A percentile compares a stretch with the other conserved stretches of the same genome.
Evolutionary conservation across 2,797 vertebrate species (phyloP).

Genomic region (Typhlichthys eigenmanni): DNA sequence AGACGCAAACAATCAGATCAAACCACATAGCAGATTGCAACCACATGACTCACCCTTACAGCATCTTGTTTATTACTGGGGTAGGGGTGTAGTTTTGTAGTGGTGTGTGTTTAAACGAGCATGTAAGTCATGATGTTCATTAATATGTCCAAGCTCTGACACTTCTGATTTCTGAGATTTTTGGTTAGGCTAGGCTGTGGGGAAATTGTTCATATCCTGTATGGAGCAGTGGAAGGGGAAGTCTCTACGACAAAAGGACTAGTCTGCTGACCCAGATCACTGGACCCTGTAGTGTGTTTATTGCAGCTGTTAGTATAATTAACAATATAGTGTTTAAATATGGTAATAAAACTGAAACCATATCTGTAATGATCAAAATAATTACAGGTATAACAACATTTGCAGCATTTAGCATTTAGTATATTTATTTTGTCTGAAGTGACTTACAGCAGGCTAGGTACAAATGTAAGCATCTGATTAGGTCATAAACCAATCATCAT

Average conservation of each 20-base stretch:
- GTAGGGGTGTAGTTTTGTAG: neutral
- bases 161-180: constrained; percentile 47
- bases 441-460: no score
- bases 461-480: no score
- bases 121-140: neutral
- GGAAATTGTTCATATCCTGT: constrained; percentile 75
- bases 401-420: no score
- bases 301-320: neutral
- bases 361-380: no score
- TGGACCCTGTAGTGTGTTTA: constrained; percentile 16
- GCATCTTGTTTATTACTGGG: constrained; percentile 17
- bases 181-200: constrained; percentile 35
- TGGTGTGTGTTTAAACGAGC: neutral
- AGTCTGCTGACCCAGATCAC: constrained; percentile 68
- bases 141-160: constrained; percentile 40
- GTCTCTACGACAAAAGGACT: constrained; percentile 60
- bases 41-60: constrained; percentile 45
- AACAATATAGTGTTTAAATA: no score
- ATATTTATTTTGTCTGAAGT: no score
- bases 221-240: constrained; percentile 61
- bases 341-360: no score
- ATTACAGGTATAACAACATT: no score
- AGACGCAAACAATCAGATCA: constrained; percentile 13
- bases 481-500: no score
- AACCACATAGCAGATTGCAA: constrained; percentile 25